A percentile compares a stretch with the other conserved stretches of the same genome.
phyloP scores from a whole-genome alignment of 1,140 invertebrate species.

The Sitophilus oryzae region DNA sequence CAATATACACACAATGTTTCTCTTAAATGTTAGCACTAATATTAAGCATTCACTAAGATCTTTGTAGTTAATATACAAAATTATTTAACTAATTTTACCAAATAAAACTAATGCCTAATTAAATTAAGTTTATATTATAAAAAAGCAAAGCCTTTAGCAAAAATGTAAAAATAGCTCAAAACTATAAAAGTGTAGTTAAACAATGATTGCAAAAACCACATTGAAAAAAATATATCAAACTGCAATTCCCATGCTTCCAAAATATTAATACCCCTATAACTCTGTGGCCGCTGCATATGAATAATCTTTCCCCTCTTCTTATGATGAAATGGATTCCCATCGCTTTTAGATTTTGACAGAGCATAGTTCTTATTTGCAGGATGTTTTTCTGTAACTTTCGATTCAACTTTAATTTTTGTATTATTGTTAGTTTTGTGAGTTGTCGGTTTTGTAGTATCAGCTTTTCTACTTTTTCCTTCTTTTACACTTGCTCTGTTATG shows the following conservation, averaged over 20 bases:
- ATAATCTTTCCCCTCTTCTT: conserved; percentile 39
- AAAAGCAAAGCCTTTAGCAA: no score
- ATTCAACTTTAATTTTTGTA: conserved; percentile 1
- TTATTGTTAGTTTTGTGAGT: background rate
- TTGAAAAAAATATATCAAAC: no score
- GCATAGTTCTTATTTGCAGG: conserved; percentile 26
- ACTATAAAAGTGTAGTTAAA: conserved; percentile 5
- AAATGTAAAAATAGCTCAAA: no score
- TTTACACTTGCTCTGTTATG: no score
- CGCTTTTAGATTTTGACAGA: conserved; percentile 41
- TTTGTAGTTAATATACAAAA: no score
- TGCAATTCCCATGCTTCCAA: conserved; percentile 27
- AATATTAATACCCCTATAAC: conserved; percentile 26
- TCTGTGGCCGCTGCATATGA: conserved; percentile 32
- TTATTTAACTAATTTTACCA: no score
- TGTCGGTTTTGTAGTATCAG: background rate
- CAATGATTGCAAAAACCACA: background rate
- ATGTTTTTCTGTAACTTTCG: background rate
- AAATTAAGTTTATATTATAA: no score
- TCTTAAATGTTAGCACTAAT: no score
- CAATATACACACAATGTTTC: no score
- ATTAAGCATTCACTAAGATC: no score
- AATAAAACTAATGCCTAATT: no score
- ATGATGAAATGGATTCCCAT: conserved; percentile 41
- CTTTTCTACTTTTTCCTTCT: background rate